Base-by-base conservation (phyloP, 2,797 vertebrate genomes). In the Schizothorax lantsangensis region DNA sequence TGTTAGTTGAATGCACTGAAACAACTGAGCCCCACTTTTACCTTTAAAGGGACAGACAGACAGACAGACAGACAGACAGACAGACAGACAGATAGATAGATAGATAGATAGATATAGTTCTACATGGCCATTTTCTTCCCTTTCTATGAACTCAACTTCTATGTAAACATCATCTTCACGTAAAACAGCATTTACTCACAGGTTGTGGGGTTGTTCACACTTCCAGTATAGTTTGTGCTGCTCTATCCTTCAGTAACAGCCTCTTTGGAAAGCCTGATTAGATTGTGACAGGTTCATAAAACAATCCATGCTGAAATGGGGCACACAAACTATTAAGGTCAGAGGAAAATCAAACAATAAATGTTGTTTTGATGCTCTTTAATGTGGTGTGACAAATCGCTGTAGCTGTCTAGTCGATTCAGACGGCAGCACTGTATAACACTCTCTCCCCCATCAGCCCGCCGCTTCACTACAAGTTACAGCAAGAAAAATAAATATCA, bases 241-340 rank as follows among this genome's bases (percentile, higher is more conserved):
- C 36, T 40, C 23, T 12, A 59, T 79, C 52, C 21, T 59, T 79
- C 52, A 79, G 52, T 40, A 59, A 54, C 75, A 40, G 19, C 52
- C 33, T 79, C 77, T 79, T 54, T 59, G 14, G 23, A 79, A 79
- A 43, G 52, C 23, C 43, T 81, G 59, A 81, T 68, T 81, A 68
- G 62, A 59, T 40, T 59, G 77, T 47, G 59, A 68, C 59, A 47
- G 43, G n/a, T 81, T 81, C 40, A 66, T 81, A 81, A 81, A 68
- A 68, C 79, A 80, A 59, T 40, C n/a, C 23, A 26, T 26, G 15
- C 40, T 66, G 23, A 30, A 80, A 33, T 47, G 26, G 62, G 62
- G 62, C 43, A 81, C 2, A 49, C 26, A 49, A 45, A 30, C 79
- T 81, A 81, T 81, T 81, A 47, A 68, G 62, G 79, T 81, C 62